Evolutionary conservation across 2,113 vertebrate genomes (phyloP).

Genomic region (Melanerpes aurifrons): DNA sequence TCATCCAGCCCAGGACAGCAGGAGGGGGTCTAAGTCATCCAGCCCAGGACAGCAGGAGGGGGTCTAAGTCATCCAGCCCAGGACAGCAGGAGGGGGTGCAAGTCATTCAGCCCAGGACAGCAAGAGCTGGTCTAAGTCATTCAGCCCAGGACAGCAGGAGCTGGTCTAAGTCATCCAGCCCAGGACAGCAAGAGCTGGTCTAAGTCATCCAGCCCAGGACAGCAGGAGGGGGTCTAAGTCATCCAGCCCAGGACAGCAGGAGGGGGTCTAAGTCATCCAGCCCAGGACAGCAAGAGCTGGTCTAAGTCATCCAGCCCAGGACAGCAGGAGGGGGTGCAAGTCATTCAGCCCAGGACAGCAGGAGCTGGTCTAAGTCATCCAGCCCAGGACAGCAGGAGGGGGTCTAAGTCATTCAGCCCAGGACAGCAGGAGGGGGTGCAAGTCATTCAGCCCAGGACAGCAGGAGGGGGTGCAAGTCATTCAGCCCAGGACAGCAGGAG

Average conservation of each 20-base stretch:
- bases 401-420: no score
- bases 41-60: not conserved
- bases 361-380: not conserved
- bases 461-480: not conserved
- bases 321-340: not conserved
- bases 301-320: not conserved
- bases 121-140: not conserved
- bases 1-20: no score
- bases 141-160: no score
- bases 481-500: no score
- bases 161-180: not conserved
- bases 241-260: not conserved
- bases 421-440: not conserved
- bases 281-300: not conserved
- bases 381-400: not conserved
- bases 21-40: no score
- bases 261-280: no score
- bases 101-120: not conserved
- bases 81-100: no score
- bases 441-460: not conserved
- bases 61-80: not conserved
- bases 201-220: not conserved
- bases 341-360: no score
- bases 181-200: not conserved
- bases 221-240: no score